Base-by-base conservation (phyloP, 2,797 vertebrate species). In the Enoplosus armatus region DNA sequence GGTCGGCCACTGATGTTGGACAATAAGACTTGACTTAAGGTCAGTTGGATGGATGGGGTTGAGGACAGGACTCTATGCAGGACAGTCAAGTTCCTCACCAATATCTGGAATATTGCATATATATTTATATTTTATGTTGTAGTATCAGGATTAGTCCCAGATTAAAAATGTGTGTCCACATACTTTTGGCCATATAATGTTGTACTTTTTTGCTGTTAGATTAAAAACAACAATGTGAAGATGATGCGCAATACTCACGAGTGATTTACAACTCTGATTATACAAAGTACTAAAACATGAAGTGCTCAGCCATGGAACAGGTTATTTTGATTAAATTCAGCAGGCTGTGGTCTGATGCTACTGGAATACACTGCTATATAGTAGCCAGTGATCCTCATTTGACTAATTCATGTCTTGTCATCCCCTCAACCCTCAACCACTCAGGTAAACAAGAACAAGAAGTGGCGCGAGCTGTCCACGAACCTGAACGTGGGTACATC, bases 391-490 rank as follows among this genome's bases (percentile, higher is more conserved):
- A 41, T 58, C 59, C 27, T 64, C 61, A 61, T 80, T 61, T 66
- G 7, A 37, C 70, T 26, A 70, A 51, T 29, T 14, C 6, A 60
- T 43, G 22, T 67, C 26, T 8, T 68, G 53, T 62, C 45, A 26
- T 43, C 56, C 10, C 71, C 2, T 39, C 41, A n/a, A 33, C 43
- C 53, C 54, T 31, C 41, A 55, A 61, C 71, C 68, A 15, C 66
- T 29, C 91, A 98, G 98, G 97, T 98, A 79, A 99, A 98, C 95
- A 99, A 99, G 95, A 99, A 98, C 95, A 99, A 99, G 93, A 99
- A 98, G 93, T 98, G 98, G 98, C 96, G 97, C 10, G 97, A 98
- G 91, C 93, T 99, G 92, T 95, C 97, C 78, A 95, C 95, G 85
- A 96, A 87, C 75, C 94, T 98, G 70, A 97, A 95, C 12, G 96